These are phyloP conservation scores for Ophion costatus DNA, from an alignment of 2,888 invertebrate species.

Conservation along the genomic window DNA sequence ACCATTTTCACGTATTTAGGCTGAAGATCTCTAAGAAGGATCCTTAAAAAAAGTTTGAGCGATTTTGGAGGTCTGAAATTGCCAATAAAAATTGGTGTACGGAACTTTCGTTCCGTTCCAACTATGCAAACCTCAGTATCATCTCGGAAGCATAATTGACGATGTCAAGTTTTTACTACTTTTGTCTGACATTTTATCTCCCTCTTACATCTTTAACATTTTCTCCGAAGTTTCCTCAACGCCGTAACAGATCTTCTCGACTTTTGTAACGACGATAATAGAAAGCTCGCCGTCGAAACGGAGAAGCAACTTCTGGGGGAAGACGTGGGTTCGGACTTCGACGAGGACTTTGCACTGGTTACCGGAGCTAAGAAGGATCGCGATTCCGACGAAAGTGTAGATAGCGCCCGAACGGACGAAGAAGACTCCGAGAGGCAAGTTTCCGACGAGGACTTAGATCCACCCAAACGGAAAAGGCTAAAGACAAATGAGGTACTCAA, in stretches of 20 bases:
- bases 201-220: too few relatives aligned
- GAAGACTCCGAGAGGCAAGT: conserved; percentile 64
- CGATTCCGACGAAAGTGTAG: conserved; percentile 58
- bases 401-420: conserved; percentile 69
- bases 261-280: conserved; percentile 89
- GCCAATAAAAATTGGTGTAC: too few relatives aligned
- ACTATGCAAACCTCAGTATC: too few relatives aligned
- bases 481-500: conserved; percentile 55
- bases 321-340: conserved; percentile 87
- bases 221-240: conserved; percentile 50
- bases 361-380: conserved; percentile 79
- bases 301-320: conserved; percentile 87
- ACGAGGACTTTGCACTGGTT: conserved; percentile 86
- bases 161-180: too few relatives aligned
- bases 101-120: too few relatives aligned
- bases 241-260: conserved; percentile 87
- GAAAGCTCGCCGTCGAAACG: conserved; percentile 86
- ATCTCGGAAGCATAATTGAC: too few relatives aligned
- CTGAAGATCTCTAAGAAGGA: too few relatives aligned
- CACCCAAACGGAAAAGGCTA: conserved; percentile 57
- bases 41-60: too few relatives aligned
- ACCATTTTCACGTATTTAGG: too few relatives aligned
- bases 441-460: conserved; percentile 46
- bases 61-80: too few relatives aligned
- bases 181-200: too few relatives aligned